A percentile compares a stretch with the other conserved stretches of the same genome.
These are phyloP conservation scores for Oryzias woworae DNA, from an alignment of 2,113 vertebrate species.

Conservation along the genomic window DNA sequence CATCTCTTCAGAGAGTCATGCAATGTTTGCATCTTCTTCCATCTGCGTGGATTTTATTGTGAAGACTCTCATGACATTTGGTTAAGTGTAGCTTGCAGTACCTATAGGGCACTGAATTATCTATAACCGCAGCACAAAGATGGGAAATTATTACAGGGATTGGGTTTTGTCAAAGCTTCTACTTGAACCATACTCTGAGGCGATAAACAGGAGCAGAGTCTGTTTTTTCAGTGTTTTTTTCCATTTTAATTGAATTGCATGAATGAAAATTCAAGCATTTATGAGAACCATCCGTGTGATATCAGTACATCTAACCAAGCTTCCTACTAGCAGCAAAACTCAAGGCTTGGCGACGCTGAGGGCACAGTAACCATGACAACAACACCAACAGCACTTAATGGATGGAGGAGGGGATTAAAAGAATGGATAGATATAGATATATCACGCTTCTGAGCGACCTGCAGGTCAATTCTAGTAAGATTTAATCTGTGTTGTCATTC, in stretches of 20 bases:
- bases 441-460: conserved; percentile 28
- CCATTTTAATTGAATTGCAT: conserved; percentile 19
- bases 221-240: neutral
- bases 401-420: conserved; percentile 47
- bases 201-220: neutral
- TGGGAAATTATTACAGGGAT: conserved; percentile 33
- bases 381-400: conserved; percentile 52
- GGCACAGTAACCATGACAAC: conserved; percentile 71
- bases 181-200: neutral
- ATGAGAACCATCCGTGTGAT: neutral
- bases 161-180: conserved; percentile 18
- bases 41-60: conserved; percentile 5
- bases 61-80: conserved; percentile 34
- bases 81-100: conserved; percentile 23
- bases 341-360: conserved; percentile 41
- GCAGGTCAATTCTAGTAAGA: conserved; percentile 19
- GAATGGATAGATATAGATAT: conserved; percentile 29
- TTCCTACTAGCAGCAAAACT: conserved; percentile 33
- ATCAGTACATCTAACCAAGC: conserved; percentile 19
- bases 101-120: conserved; percentile 25
- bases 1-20: conserved; percentile 17
- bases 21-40: conserved; percentile 12
- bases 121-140: conserved; percentile 4
- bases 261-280: conserved; percentile 43
- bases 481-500: conserved; percentile 13